These are phyloP conservation scores for Philereme transversata DNA, from an alignment of 2,888 invertebrate species.

Conservation along the genomic window DNA sequence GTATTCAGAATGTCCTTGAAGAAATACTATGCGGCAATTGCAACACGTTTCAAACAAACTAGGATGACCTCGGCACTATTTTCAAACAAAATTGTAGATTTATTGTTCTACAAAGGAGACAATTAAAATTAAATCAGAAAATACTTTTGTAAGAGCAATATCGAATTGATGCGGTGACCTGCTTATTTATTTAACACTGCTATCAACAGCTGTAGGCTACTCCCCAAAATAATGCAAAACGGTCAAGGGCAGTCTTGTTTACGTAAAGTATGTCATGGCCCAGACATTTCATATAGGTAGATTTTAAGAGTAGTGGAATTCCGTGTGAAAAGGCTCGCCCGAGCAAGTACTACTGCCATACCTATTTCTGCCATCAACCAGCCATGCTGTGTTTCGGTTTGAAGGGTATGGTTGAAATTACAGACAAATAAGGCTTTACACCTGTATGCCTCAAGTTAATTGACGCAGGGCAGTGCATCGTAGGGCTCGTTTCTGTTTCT, in stretches of 20 bases:
- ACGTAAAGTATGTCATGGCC: constrained; percentile 5
- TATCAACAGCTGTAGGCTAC: neutral
- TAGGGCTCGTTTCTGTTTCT: no score
- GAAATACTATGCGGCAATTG: constrained; percentile 25
- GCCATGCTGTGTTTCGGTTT: no score
- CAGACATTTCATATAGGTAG: neutral
- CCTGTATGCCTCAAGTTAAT: no score
- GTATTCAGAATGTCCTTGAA: constrained; percentile 33
- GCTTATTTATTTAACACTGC: neutral
- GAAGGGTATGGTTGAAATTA: no score
- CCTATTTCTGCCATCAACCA: no score
- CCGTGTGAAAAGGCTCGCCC: no score
- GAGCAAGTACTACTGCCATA: no score
- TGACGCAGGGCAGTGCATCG: no score
- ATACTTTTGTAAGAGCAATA: neutral
- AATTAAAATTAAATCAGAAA: constrained; percentile 6
- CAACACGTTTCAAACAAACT: constrained; percentile 26
- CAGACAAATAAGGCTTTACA: no score
- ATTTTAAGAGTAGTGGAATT: neutral
- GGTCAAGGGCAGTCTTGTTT: constrained; percentile 9
- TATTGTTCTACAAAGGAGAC: constrained; percentile 4
- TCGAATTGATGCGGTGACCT: constrained; percentile 1
- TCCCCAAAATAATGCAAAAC: constrained; percentile 10
- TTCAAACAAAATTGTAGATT: constrained; percentile 18
- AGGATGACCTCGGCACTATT: constrained; percentile 19